A percentile compares a stretch with the other conserved stretches of the same genome.
Conservation (phyloP, 1,140 invertebrate genomes). For the Drosophila oshimai region DNA sequence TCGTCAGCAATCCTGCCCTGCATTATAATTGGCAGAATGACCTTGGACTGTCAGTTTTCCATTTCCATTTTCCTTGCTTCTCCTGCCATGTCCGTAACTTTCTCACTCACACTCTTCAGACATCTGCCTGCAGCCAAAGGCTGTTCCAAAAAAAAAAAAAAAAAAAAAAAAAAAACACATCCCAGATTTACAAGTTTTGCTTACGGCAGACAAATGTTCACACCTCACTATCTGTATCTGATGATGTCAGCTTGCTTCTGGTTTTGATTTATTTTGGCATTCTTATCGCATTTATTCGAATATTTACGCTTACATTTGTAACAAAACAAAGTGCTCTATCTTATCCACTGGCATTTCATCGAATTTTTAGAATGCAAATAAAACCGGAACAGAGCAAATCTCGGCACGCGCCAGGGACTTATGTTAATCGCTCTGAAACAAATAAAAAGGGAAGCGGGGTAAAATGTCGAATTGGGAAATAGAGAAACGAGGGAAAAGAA, state of each 20-base stretch:
- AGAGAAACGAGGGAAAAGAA: neutral
- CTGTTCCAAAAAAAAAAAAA: neutral
- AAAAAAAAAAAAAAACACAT: neutral
- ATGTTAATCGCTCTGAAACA: slow-evolving; percentile 32
- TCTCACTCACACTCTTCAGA: slow-evolving; percentile 1
- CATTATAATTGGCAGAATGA: slow-evolving; percentile 30
- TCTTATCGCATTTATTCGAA: slow-evolving; percentile 6
- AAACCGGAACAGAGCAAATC: slow-evolving; percentile 3
- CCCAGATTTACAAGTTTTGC: slow-evolving; percentile 21
- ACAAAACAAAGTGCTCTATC: slow-evolving; percentile 10
- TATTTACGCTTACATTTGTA: slow-evolving; percentile 13
- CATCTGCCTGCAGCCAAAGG: slow-evolving; percentile 11
- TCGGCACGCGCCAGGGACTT: slow-evolving; percentile 41
- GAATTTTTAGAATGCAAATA: slow-evolving; percentile 41
- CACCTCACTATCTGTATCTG: neutral
- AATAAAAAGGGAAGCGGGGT: neutral
- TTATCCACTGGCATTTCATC: slow-evolving; percentile 15
- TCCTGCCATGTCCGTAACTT: slow-evolving; percentile 3
- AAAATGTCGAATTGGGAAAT: neutral
- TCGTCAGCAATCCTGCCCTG: neutral
- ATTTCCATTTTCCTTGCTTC: neutral
- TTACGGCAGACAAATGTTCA: slow-evolving; percentile 20
- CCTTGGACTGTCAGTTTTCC: slow-evolving; percentile 17
- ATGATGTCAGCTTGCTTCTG: neutral
- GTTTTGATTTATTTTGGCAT: slow-evolving; percentile 14